Base-by-base conservation (phyloP, 2,113 vertebrate species). In the Porphyrio hochstetteri region DNA sequence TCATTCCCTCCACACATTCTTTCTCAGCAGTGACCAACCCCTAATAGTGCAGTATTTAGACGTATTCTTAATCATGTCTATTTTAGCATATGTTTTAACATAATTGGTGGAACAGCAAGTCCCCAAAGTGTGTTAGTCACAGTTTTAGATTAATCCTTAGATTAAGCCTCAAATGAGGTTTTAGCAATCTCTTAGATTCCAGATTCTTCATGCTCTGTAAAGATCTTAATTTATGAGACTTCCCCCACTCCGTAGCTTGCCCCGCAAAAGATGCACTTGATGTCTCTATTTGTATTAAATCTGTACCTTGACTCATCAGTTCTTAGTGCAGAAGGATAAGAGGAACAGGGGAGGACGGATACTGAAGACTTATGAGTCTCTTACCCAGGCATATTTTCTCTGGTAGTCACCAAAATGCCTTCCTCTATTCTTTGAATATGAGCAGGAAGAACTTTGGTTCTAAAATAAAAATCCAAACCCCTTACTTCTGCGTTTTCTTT, bases 151-250 rank as follows among this genome's bases (percentile, higher is more conserved):
- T 71, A 70, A 89, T 79, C 57, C 28, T 87, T 79, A 78, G 38
- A 77, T 80, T 67, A 92, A 91, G 74, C 27, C 44, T 89, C 75
- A 95, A 72, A 80, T 80, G n/a, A 80, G 21, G 17, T 69, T 95
- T 92, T 77, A 82, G 12, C n/a, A 75, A 20, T 64, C 77, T 86
- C 25, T 93, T 64, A 75, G 56, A 86, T 81, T 82, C 19, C 31
- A 67, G 11, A 18, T 70, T 80, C 28, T 92, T 94, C 28, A 61
- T 31, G 38, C 19, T 57, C 44, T 70, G 19, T 74, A 89, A 91
- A 72, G 31, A 53, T 40, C 27, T 82, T 40, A 60, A 72, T 89
- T 82, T 65, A 69, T 79, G 7, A 87, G 38, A 86, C 31, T 63
- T 76, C n/a, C 6, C 28, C 23, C 8, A 24, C 16, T 48, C n/a